These are phyloP conservation scores for Athene cunicularia DNA, from an alignment of 2,113 vertebrate species.

Conservation along the genomic window DNA sequence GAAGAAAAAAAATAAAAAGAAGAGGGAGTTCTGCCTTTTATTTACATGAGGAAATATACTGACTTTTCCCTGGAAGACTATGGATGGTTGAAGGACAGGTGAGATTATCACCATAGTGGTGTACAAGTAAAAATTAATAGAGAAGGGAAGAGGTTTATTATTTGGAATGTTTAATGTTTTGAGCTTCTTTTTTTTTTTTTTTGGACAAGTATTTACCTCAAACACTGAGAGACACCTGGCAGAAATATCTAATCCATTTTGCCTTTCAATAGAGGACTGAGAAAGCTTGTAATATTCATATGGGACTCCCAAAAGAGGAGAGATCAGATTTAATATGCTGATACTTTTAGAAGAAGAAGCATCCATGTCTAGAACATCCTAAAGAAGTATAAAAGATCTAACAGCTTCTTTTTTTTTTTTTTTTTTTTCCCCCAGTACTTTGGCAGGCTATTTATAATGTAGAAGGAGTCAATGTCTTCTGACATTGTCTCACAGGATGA, in stretches of 20 bases:
- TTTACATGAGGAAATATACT: background rate
- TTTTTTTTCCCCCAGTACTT: background rate
- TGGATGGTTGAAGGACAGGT: background rate
- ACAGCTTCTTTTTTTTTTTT: background rate
- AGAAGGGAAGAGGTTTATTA: background rate
- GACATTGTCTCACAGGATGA: background rate
- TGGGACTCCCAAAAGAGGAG: background rate
- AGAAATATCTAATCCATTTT: background rate
- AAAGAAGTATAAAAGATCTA: background rate
- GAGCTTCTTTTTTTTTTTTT: slow-evolving; percentile 21
- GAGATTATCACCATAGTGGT: background rate
- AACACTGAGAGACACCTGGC: background rate
- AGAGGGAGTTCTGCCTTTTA: background rate
- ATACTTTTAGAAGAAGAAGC: background rate
- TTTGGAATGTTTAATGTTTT: background rate
- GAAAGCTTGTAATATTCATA: background rate
- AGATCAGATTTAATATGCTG: background rate
- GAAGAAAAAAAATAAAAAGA: rapidly evolving
- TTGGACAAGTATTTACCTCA: background rate
- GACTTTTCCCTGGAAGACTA: background rate
- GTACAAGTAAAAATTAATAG: background rate
- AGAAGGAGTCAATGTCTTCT: background rate
- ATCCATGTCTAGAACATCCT: background rate
- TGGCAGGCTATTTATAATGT: background rate
- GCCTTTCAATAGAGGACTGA: background rate